Conservation (phyloP, 2,888 invertebrate species). For the Teleiodes luculella region DNA sequence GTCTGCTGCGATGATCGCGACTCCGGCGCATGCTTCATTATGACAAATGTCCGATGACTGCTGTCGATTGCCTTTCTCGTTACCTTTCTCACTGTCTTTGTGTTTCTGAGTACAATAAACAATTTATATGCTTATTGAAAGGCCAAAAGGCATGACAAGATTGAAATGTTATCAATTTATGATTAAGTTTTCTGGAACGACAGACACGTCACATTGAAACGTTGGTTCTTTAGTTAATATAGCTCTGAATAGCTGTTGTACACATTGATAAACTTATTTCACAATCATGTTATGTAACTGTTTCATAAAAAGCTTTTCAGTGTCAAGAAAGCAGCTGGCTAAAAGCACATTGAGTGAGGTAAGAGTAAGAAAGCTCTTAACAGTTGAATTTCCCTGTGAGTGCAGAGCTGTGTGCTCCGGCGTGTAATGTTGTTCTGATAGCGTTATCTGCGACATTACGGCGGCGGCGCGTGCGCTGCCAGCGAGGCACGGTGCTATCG, state of each 20-base stretch:
- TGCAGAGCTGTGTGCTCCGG: not conserved
- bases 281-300: not conserved
- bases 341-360: conserved; percentile 1
- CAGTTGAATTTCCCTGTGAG: conserved; percentile 1
- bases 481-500: not conserved
- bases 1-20: conserved; percentile 2
- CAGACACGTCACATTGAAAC: too few relatives aligned
- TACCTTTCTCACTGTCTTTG: not conserved
- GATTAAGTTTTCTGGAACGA: too few relatives aligned
- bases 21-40: conserved; percentile 2
- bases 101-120: not conserved
- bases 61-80: not conserved
- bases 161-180: not conserved
- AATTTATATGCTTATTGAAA: not conserved
- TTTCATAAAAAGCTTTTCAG: conserved; percentile 6
- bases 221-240: too few relatives aligned
- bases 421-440: conserved; percentile 3
- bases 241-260: too few relatives aligned
- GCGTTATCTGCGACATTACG: conserved; percentile 4
- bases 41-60: not conserved
- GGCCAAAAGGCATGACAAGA: not conserved
- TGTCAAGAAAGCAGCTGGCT: conserved; percentile 2
- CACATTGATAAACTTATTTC: not conserved
- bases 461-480: not conserved
- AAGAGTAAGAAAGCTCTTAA: conserved; percentile 7